Evolutionary conservation across 1,140 invertebrate species (phyloP).

Genomic region (Drosophila miranda): DNA sequence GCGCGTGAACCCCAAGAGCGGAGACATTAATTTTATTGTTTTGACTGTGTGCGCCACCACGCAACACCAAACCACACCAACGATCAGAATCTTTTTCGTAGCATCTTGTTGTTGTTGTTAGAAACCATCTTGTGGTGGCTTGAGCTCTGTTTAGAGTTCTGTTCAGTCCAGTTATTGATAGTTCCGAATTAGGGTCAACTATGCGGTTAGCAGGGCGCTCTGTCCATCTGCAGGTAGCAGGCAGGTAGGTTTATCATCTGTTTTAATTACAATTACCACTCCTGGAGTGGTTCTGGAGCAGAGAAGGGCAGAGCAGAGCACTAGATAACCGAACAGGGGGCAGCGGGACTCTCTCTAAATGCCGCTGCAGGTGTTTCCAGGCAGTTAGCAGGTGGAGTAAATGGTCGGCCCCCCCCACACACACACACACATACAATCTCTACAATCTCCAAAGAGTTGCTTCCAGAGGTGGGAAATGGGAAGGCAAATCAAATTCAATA

Average conservation of each 20-base stretch:
- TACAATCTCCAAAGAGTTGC: background rate
- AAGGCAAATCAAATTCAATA: constrained; percentile 30
- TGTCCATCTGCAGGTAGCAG: constrained; percentile 33
- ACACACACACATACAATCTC: background rate
- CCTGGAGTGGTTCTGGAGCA: background rate
- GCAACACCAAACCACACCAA: background rate
- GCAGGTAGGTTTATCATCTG: constrained; percentile 60
- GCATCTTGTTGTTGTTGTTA: too few species aligned
- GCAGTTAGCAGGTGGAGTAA: constrained; percentile 66
- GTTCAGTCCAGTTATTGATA: constrained; percentile 66
- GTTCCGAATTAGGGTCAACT: constrained; percentile 74
- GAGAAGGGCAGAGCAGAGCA: too few species aligned
- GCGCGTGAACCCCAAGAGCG: constrained; percentile 38
- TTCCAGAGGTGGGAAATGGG: background rate
- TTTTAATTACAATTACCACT: constrained; percentile 63
- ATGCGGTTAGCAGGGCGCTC: constrained; percentile 50
- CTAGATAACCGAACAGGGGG: constrained; percentile 19
- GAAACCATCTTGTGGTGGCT: constrained; percentile 10
- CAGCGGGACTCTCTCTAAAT: background rate
- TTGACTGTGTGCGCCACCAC: constrained; percentile 54
- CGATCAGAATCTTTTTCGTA: constrained; percentile 56
- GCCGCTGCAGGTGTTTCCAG: constrained; percentile 67
- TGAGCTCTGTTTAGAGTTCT: constrained; percentile 10
- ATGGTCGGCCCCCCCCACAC: constrained; percentile 31
- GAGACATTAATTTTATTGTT: constrained; percentile 79